Conservation (phyloP, 2,797 vertebrate species). For the Xenops minutus region DNA sequence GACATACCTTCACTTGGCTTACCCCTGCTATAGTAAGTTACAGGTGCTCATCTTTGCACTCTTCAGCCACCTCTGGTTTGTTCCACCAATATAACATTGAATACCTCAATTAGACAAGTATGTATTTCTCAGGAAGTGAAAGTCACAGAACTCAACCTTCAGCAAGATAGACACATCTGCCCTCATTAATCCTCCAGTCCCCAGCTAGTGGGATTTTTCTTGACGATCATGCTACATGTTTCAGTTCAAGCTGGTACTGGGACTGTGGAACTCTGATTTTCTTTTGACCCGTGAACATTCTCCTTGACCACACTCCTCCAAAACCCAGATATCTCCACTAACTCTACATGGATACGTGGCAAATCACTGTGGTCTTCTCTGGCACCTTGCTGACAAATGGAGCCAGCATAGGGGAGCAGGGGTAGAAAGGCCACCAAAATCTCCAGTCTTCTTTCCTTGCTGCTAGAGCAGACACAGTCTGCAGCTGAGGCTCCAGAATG, state of each 20-base stretch:
- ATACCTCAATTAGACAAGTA: neutral
- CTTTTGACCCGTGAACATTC: neutral
- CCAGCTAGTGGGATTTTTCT: neutral
- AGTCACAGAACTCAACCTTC: neutral
- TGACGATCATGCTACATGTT: neutral
- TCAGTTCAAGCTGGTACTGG: neutral
- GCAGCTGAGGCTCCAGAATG: neutral
- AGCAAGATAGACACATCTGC: neutral
- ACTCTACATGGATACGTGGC: fast-evolving
- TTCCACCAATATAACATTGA: neutral
- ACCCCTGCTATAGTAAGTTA: neutral
- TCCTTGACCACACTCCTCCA: neutral
- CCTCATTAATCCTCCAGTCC: neutral
- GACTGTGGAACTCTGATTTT: neutral
- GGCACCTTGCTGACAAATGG: neutral
- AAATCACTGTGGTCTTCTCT: neutral
- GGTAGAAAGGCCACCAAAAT: neutral
- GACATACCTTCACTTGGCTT: neutral
- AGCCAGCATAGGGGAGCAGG: fast-evolving
- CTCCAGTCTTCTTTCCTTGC: neutral
- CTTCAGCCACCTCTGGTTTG: neutral
- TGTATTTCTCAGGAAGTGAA: neutral
- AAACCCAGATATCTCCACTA: neutral
- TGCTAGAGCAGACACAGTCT: neutral
- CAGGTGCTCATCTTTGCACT: neutral